Evolutionary conservation across 2,113 vertebrate genomes (phyloP), one percentile per base, ranked within the genome.

Genomic region (Sinosuthora webbiana): DNA sequence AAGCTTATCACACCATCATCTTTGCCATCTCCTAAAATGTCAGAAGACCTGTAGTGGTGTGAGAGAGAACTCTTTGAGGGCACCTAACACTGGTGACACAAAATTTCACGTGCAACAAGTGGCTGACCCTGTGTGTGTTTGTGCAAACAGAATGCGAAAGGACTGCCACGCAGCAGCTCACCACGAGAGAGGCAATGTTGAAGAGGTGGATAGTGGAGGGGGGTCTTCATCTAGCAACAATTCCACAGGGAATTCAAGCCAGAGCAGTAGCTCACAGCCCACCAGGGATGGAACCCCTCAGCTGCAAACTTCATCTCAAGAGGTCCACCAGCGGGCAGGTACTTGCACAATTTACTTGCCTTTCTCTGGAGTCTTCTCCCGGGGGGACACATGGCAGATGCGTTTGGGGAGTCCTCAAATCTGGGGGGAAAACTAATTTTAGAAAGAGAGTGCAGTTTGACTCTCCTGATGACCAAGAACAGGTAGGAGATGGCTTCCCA

Each of bases 81-180:
- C 60, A n/a, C 9, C 45, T 64, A 11, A 42, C 7, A 3, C 5
- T 30, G 53, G 39, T 64, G 63, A n/a, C 49, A 24, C 31, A 41
- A 23, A 28, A 25, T 78, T 52, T 56, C 0, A 0, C 6, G 27
- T 47, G 14, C 44, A 41, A 12, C 22, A n/a, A 74, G 42, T 39
- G 60, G 35, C 65, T 91, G 79, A 89, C 10, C 6, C 4, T 1
- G 21, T 1, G 2, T 84, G 52, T 94, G 50, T 87, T 95, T 50
- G 20, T 9, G n/a, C 68, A 16, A 69, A 23, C 90, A 99, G 99
- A 56, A 98, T 99, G 96, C 98, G 98, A 55, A 99, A 99, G 96
- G 99, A 99, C 94, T 99, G 99, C 92, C 96, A 99, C 4, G 98
- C 98, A 30, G 98, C 98, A 33, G 98, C 98, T 96, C 99, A 99